A percentile compares a stretch with the other conserved stretches of the same genome.
Conservation (phyloP, 2,113 vertebrate species). For the Orycteropus afer region DNA sequence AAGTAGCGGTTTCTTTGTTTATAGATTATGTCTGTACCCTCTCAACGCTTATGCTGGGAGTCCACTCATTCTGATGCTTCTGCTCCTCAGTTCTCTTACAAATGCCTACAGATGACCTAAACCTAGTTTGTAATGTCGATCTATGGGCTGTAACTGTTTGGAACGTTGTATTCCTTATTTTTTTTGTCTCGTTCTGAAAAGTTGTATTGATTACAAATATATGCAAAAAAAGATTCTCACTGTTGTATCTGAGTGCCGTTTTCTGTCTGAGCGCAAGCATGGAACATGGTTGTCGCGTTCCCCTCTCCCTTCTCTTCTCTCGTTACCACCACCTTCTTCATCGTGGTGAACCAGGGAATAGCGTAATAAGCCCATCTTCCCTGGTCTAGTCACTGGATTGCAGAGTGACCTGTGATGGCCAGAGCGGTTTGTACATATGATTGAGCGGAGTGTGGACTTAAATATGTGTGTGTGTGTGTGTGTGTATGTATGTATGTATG, state of each 20-base stretch:
- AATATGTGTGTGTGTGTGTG: not conserved
- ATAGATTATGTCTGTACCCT: not conserved
- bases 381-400: not conserved
- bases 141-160: conserved; percentile 57
- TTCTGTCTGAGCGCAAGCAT: not conserved
- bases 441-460: not conserved
- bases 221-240: conserved; percentile 69
- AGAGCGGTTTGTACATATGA: not conserved
- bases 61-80: not conserved
- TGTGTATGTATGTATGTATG: too few species aligned
- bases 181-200: conserved; percentile 54
- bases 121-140: conserved; percentile 50
- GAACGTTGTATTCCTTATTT: conserved; percentile 30
- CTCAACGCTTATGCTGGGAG: not conserved
- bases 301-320: not conserved
- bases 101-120: conserved; percentile 30
- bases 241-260: conserved; percentile 4
- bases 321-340: fast-evolving
- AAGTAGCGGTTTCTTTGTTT: not conserved
- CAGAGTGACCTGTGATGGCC: not conserved
- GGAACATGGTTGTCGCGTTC: not conserved
- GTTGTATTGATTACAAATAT: conserved; percentile 47
- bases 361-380: not conserved
- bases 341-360: not conserved
- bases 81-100: not conserved